Evolutionary conservation across 2,113 vertebrate genomes (phyloP).

Genomic region (Rhinolophus sinicus): DNA sequence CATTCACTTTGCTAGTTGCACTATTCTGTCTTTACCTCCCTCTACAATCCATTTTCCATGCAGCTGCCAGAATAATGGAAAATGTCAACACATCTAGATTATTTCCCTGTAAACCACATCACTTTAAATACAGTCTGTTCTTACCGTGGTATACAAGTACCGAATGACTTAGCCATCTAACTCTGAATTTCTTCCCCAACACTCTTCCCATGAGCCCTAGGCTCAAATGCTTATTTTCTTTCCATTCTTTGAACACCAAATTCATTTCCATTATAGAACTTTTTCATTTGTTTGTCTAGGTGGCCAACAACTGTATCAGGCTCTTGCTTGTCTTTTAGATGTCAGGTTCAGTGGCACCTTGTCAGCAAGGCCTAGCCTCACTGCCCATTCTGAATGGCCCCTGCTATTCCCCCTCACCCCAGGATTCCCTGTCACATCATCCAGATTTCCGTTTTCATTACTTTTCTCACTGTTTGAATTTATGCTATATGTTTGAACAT

Average conservation of each 20-base stretch:
- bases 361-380: not conserved
- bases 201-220: not conserved
- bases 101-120: not conserved
- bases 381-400: not conserved
- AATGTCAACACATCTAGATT: not conserved
- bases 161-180: not conserved
- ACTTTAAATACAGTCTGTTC: not conserved
- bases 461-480: not conserved
- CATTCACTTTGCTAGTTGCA: not conserved
- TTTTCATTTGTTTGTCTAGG: not conserved
- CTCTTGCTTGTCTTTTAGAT: not conserved
- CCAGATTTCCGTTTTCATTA: not conserved
- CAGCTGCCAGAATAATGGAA: not conserved
- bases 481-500: not conserved
- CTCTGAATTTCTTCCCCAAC: not conserved
- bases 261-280: not conserved
- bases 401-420: fast-evolving
- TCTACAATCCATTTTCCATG: not conserved
- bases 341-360: not conserved
- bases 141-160: not conserved
- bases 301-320: not conserved
- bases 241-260: not conserved
- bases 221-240: not conserved
- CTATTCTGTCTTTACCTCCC: not conserved
- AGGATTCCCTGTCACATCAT: not conserved